Base-by-base conservation (phyloP, 1,140 invertebrate species). In the Elymnias hypermnestra region DNA sequence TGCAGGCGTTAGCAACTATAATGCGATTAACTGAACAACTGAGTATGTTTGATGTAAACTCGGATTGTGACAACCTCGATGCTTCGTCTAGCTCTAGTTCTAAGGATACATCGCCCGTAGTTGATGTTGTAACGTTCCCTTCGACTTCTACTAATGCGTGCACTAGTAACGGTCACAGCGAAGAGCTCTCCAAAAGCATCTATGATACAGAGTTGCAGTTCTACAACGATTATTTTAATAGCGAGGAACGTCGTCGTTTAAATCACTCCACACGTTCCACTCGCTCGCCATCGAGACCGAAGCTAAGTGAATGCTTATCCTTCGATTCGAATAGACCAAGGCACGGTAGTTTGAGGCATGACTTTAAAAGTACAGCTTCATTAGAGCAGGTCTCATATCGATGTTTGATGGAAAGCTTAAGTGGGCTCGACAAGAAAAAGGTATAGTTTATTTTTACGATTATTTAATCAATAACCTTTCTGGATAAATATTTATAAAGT, bases 21-120 rank as follows among this genome's bases (percentile, higher is more conserved):
- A 89, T 92, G 63, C 88, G 92, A 18, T 91, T 94, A 1, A 94
- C 93, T 0, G 92, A 94, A 54, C 92, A 94, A 62, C 66, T 94
- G 0, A 91, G 90, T 26, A 87, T 89, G 23, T 88, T 92, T 26
- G 92, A 94, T 51, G 90, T 89, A 47, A 92, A 89, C 38, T 91
- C 92, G 0, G 92, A 94, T 57, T 65, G 90, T 89, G 15, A 94
- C 88, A 28, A 92, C 88, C 7, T 92, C 89, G 59, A 92, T 89
- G 44, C 91, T 83, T 40, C 89, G 66, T 68, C 90, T 74, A 47
- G 88, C 88, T 38, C 89, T 85, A 77, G 72, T 41, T 76, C 72
- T 1, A 76, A 76, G 28, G 77, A 84, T 17, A 70, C 70, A 0
- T 72, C 77, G 1, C 81, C 77, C 0, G 78, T 70, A 2, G 52